These are phyloP conservation scores for Pelvicachromis taeniatus DNA, from an alignment of 2,113 vertebrate species.

Conservation along the genomic window DNA sequence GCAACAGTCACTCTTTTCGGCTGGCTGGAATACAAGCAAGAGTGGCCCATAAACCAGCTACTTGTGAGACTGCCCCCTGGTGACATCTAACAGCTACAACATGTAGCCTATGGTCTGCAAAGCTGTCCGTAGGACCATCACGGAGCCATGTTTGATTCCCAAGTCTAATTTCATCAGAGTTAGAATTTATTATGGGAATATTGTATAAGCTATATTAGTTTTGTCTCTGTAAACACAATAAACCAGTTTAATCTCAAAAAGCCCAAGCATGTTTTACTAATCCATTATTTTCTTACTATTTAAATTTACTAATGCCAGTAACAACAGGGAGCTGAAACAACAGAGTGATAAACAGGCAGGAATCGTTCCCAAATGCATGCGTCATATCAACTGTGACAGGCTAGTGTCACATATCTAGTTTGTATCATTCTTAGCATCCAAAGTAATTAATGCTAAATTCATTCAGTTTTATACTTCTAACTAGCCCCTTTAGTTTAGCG, in stretches of 20 bases:
- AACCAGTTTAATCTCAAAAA: neutral
- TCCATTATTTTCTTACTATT: neutral
- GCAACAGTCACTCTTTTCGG: neutral
- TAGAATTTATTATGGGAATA: neutral
- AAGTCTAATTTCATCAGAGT: neutral
- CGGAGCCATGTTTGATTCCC: neutral
- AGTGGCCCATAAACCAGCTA: neutral
- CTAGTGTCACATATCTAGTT: neutral
- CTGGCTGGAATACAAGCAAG: neutral
- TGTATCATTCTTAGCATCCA: neutral
- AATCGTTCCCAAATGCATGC: neutral
- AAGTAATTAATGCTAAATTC: neutral
- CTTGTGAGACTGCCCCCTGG: neutral
- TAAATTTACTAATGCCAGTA: neutral
- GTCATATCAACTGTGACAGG: neutral
- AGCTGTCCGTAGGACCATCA: neutral
- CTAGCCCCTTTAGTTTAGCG: neutral
- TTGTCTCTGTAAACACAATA: neutral
- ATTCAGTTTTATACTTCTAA: neutral
- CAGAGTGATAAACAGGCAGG: neutral
- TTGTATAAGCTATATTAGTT: neutral
- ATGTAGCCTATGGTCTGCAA: neutral
- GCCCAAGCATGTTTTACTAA: neutral
- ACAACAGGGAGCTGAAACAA: neutral
- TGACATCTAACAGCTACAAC: neutral